A percentile compares a stretch with the other conserved stretches of the same genome.
phyloP scores from a whole-genome alignment of 2,113 vertebrate genomes.

The Halichoerus grypus region DNA sequence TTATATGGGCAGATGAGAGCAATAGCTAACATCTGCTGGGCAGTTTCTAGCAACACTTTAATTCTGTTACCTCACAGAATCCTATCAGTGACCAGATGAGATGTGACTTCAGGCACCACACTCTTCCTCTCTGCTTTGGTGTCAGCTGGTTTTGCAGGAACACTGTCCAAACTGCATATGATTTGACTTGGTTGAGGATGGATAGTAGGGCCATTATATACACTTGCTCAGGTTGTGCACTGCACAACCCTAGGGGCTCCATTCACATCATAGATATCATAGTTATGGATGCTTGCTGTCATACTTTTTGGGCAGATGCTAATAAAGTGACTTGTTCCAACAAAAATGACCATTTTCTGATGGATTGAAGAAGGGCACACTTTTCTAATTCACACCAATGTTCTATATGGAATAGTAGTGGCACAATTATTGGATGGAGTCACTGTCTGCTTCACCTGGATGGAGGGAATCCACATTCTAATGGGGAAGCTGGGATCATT shows the following conservation, averaged over 20 bases:
- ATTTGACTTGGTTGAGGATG: background rate
- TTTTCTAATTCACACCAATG: background rate
- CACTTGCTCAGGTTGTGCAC: background rate
- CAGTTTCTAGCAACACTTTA: background rate
- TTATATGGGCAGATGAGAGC: background rate
- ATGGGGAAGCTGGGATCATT: background rate
- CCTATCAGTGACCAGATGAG: fast-evolving
- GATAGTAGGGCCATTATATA: background rate
- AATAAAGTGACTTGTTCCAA: background rate
- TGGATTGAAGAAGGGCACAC: background rate
- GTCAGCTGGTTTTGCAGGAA: background rate
- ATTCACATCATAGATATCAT: background rate
- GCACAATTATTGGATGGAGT: background rate
- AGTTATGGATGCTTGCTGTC: background rate
- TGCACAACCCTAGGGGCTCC: no score
- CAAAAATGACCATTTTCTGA: background rate
- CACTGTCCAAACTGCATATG: background rate
- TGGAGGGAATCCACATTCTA: background rate
- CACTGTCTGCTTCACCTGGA: background rate
- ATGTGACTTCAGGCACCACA: background rate
- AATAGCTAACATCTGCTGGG: background rate
- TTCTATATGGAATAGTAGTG: no score
- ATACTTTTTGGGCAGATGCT: no score
- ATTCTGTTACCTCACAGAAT: background rate
- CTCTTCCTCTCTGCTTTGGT: background rate